Percentiles rank a stretch among this genome's conserved stretches.
Evolutionary conservation across 2,797 vertebrate species (phyloP).

Genomic region (Austrolebias charrua): DNA sequence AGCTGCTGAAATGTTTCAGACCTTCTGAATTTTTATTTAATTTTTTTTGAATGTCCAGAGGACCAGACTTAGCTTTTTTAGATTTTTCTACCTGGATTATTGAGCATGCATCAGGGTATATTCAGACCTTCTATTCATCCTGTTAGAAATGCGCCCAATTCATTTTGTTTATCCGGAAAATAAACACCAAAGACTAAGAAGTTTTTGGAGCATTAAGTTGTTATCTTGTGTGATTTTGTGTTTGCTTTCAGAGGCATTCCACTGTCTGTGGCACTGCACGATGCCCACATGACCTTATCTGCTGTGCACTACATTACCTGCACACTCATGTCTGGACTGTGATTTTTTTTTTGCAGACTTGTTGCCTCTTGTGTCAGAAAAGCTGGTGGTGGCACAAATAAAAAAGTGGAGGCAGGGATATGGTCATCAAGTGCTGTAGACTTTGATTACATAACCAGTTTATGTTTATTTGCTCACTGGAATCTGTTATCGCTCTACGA

Average conservation of each 20-base stretch:
- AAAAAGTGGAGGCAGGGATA: neutral
- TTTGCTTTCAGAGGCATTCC: constrained; percentile 43
- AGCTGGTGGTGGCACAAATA: neutral
- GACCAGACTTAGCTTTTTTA: no score
- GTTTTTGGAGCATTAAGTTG: constrained; percentile 8
- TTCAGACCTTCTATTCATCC: neutral
- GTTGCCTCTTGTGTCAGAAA: constrained; percentile 21
- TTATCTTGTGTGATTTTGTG: neutral
- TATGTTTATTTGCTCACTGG: constrained; percentile 35
- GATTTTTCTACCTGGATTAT: no score
- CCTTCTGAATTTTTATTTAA: no score
- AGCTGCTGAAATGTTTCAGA: neutral
- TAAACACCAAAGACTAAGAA: constrained; percentile 3
- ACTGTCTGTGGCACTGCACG: constrained; percentile 22
- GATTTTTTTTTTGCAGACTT: constrained; percentile 17
- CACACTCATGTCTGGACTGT: neutral
- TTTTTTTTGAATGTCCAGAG: no score
- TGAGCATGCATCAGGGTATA: no score
- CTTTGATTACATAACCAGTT: constrained; percentile 50
- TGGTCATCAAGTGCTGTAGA: constrained; percentile 18
- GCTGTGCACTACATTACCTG: constrained; percentile 15
- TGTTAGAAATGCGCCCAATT: neutral
- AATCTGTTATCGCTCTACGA: constrained; percentile 44
- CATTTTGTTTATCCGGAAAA: neutral
- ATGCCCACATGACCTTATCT: constrained; percentile 17